These are phyloP conservation scores for Gortyna flavago DNA, from an alignment of 2,888 invertebrate genomes.

Conservation along the genomic window DNA sequence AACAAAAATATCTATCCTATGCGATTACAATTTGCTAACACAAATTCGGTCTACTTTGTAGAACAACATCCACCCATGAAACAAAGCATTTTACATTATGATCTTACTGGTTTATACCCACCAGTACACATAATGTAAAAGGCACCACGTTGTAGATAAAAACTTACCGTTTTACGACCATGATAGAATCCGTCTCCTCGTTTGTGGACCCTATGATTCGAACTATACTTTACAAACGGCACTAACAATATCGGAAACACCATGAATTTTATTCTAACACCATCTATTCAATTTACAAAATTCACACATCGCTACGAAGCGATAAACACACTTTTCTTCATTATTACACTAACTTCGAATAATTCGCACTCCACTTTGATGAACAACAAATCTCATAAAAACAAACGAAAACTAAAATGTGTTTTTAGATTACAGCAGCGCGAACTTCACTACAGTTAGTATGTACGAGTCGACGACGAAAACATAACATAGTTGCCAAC, in stretches of 20 bases:
- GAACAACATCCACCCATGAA: constrained; percentile 57
- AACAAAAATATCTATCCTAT: constrained; percentile 64
- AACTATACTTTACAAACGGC: constrained; percentile 85
- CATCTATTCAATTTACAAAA: constrained; percentile 85
- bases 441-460: constrained; percentile 66
- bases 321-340: constrained; percentile 86
- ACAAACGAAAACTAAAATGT: constrained; percentile 83
- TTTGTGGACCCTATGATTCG: constrained; percentile 90
- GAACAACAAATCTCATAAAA: constrained; percentile 81
- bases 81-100: constrained; percentile 61
- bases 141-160: constrained; percentile 68
- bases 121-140: constrained; percentile 18
- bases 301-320: constrained; percentile 89
- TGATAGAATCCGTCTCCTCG: constrained; percentile 90
- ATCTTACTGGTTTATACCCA: constrained; percentile 19
- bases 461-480: constrained; percentile 44
- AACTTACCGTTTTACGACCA: constrained; percentile 90
- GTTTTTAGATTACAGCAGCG: constrained; percentile 68
- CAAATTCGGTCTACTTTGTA: constrained; percentile 47
- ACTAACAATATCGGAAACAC: constrained; percentile 86
- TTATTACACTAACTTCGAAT: constrained; percentile 82
- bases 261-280: constrained; percentile 88
- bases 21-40: constrained; percentile 40
- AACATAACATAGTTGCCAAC: constrained; percentile 65
- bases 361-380: constrained; percentile 84